Evolutionary conservation across 2,113 vertebrate species (phyloP), one percentile per base, ranked within the genome.

Genomic region (Echinops telfairi): DNA sequence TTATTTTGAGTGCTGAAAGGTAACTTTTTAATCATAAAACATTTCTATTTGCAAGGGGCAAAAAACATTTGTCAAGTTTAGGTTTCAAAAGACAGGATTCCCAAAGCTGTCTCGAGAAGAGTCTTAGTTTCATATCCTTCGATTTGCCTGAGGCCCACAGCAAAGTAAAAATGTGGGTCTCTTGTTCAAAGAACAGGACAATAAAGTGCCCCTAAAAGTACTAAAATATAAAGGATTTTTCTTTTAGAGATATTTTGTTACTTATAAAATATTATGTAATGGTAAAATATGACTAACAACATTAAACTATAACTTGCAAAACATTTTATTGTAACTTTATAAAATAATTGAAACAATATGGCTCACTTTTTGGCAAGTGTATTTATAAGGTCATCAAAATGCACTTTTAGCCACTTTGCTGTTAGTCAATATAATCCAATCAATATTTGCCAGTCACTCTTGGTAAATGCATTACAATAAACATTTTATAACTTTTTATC

Each of bases 11-110:
- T 66, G 70, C 9, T 38, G 5, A 84, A 83, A 89, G 31, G 22
- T 17, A 84, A 83, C 64, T 85, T 94, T 58, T 76, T 82, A 84
- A 83, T 81, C 20, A 31, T 70, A 23, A 82, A 91, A 79, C 57
- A 58, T 38, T 76, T 91, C n/a, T 36, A 14, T 64, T 81, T 82
- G 79, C 73, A 89, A 33, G 58, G 36, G 23, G 19, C 23, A 36
- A 78, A 70, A 78, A 4, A 62, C 20, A 47, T 60, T 70, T 60
- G 5, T 47, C 43, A 31, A 19, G 29, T 38, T 88, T 83, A 81
- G n/a, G 16, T 88, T 90, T 8, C 38, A 86, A 86, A 90, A 29
- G 66, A 3, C 36, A 82, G 33, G 38, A 43, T 27, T 77, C 58
- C n/a, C 70, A 71, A 62, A 78, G 73, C 66, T 14, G 1, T 23